Evolutionary conservation across 1,140 invertebrate genomes (phyloP).

Genomic region (Gonioctena quinquepunctata): DNA sequence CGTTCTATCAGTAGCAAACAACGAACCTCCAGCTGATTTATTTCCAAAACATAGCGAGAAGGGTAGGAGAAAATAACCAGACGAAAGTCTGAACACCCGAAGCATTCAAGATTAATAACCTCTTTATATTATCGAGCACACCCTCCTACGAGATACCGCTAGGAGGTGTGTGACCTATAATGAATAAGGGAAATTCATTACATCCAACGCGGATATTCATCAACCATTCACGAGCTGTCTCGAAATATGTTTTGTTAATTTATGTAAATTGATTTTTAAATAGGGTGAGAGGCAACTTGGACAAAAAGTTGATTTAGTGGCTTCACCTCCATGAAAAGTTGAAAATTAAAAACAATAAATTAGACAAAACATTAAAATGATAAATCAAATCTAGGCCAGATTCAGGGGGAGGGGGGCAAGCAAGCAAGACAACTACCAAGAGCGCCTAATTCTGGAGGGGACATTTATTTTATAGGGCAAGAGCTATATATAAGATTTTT

Average conservation of each 20-base stretch:
- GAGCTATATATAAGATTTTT: too few relatives aligned
- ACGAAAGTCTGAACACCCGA: not conserved
- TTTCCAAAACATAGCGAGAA: not conserved
- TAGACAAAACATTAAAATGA: too few relatives aligned
- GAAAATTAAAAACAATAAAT: too few relatives aligned
- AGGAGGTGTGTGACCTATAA: not conserved
- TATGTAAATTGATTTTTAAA: not conserved
- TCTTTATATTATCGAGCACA: not conserved
- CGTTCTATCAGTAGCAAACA: too few relatives aligned
- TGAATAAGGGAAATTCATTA: not conserved
- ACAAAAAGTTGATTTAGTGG: not conserved
- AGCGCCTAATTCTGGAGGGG: too few relatives aligned
- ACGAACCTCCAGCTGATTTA: too few relatives aligned
- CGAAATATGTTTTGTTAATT: not conserved
- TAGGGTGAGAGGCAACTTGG: not conserved
- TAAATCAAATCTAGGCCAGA: too few relatives aligned
- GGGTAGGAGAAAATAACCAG: not conserved
- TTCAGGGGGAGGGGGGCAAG: too few relatives aligned
- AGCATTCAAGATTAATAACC: not conserved
- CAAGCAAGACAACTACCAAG: too few relatives aligned
- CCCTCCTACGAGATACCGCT: not conserved
- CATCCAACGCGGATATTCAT: not conserved
- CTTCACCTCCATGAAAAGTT: too few relatives aligned
- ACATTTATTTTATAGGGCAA: too few relatives aligned
- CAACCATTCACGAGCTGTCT: not conserved